Base-by-base conservation (phyloP, 2,888 invertebrate species). In the Drosophila putrida region DNA sequence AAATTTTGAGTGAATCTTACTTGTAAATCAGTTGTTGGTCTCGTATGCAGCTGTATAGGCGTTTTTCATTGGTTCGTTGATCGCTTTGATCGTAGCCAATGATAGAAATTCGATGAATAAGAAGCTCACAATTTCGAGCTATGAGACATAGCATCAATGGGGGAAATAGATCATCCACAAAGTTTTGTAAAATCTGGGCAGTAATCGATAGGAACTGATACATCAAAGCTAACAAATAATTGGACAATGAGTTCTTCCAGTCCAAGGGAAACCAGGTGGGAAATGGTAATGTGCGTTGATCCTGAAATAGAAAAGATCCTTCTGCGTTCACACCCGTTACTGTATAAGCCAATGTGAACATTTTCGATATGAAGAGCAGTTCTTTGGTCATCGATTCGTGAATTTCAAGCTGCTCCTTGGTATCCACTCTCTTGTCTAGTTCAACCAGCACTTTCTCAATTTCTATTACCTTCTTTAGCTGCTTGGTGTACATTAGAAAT, bases 261-360 rank as follows among this genome's bases (percentile, higher is more conserved):
- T 88, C 74, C 25, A 75, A 36, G 0, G 88, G 84, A 11, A 78
- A 69, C 83, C 86, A 80, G 25, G 62, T 35, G 1, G 78, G 72
- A n/a, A 76, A 36, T 0, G 83, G 81, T n/a, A 84, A 20, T 15
- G 43, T 35, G 0, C 86, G 75, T 4, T 70, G 43, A 0, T 13
- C 15, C 0, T 28, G 27, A 10, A 79, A 57, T 0, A 74, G 0
- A 36, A 79, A 55, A 0, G 53, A 25, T 2, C 49, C 0, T 3
- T 28, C 50, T 0, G 64, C n/a, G 25, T 28, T 62, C 13, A 81
- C 0, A 0, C 28, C 5, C 0, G 61, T n/a, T 0, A 13, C 0
- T 4, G 6, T 1, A 20, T 38, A 83, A 2, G 41, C 31, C 6
- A 20, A 54, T 9, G 54, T 58, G 13, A 60, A 83, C 4, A 73